phyloP scores from a whole-genome alignment of 2,888 invertebrate species.

The Cylloceria caligata region DNA sequence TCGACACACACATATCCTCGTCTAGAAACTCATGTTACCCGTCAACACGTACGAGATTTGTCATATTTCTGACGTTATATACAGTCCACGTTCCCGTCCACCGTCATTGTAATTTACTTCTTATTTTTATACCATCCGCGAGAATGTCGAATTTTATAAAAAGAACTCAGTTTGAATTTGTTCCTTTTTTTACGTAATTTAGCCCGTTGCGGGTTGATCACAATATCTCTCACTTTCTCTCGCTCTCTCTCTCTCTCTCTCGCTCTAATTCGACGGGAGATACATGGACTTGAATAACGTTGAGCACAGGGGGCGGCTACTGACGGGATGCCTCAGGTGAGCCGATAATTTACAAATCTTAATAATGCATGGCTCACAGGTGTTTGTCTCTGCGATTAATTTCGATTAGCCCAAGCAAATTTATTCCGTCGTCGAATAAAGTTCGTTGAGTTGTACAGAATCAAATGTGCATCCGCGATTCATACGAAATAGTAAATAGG shows the following conservation, averaged over 20 bases:
- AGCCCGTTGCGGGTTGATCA: conserved; percentile 35
- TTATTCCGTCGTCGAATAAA: conserved; percentile 15
- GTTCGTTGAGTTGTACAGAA: not conserved
- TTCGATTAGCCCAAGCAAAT: conserved; percentile 41
- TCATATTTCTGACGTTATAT: conserved; percentile 47
- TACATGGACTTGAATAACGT: conserved; percentile 83
- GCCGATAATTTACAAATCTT: conserved; percentile 76
- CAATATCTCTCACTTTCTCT: conserved; percentile 16
- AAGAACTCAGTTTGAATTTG: not conserved
- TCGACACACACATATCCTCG: conserved; percentile 60
- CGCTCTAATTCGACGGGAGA: conserved; percentile 68
- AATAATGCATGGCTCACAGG: conserved; percentile 78
- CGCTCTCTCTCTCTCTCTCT: conserved; percentile 17
- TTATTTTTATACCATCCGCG: conserved; percentile 20
- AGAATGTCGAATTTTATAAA: conserved; percentile 28
- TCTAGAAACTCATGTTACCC: conserved; percentile 23
- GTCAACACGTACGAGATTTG: conserved; percentile 44
- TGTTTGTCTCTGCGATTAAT: conserved; percentile 45
- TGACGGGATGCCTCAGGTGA: conserved; percentile 83
- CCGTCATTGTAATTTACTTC: conserved; percentile 51
- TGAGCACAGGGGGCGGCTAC: conserved; percentile 81
- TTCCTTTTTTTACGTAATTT: not conserved
- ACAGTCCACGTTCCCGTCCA: conserved; percentile 56
- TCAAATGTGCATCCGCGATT: conserved; percentile 4
- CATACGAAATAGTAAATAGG: not conserved